phyloP scores from a whole-genome alignment of 1,140 invertebrate species.

The Drosophila malerkotliana region DNA sequence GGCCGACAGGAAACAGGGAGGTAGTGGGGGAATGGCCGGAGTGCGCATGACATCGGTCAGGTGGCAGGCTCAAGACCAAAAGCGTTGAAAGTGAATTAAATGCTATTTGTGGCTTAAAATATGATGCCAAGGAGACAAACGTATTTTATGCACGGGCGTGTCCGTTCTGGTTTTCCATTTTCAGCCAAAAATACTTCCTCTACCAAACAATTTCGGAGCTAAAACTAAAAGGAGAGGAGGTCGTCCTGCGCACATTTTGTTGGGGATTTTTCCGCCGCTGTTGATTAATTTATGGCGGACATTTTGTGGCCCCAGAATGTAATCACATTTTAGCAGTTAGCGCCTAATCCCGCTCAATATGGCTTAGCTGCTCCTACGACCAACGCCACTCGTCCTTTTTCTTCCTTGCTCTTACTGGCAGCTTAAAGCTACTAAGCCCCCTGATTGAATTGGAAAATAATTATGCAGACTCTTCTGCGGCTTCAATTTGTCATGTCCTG shows the following conservation, averaged over 20 bases:
- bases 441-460: constrained; percentile 78
- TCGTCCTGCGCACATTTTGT: constrained; percentile 14
- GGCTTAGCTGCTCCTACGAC: constrained; percentile 53
- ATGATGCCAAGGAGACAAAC: constrained; percentile 23
- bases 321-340: constrained; percentile 73
- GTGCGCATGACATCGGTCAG: constrained; percentile 35
- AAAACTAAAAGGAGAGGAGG: constrained; percentile 19
- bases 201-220: constrained; percentile 1
- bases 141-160: constrained; percentile 20
- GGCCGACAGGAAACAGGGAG: background rate
- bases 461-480: constrained; percentile 56
- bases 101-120: constrained; percentile 74
- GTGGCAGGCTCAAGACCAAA: constrained; percentile 31
- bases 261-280: constrained; percentile 24
- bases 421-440: constrained; percentile 34
- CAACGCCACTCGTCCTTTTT: constrained; percentile 10
- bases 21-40: background rate
- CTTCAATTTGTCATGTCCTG: constrained; percentile 33
- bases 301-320: constrained; percentile 50
- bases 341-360: constrained; percentile 76
- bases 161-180: constrained; percentile 18
- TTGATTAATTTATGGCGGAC: constrained; percentile 76
- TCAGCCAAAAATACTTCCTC: constrained; percentile 8
- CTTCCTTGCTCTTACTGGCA: constrained; percentile 9
- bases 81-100: constrained; percentile 79